These are phyloP conservation scores for Propithecus perrieri DNA, from an alignment of 2,797 vertebrate genomes.

Conservation along the genomic window DNA sequence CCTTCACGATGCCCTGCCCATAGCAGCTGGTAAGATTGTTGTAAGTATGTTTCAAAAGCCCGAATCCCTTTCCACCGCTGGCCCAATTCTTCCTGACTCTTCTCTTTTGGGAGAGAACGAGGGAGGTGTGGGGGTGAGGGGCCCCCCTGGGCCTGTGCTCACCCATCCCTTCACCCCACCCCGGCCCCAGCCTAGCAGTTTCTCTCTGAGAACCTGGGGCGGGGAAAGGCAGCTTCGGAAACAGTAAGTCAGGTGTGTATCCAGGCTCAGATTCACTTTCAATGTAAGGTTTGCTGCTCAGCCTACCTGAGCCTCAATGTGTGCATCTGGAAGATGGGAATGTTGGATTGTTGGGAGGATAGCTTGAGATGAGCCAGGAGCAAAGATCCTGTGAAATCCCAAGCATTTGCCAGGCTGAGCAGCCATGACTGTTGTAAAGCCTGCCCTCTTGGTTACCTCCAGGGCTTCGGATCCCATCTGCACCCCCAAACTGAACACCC, in stretches of 20 bases:
- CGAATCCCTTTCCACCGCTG: neutral
- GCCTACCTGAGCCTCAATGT: fast-evolving
- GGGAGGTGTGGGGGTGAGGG: neutral
- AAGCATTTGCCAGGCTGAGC: neutral
- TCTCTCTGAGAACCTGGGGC: neutral
- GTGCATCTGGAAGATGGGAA: neutral
- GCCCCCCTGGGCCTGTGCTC: neutral
- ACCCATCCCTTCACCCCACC: fast-evolving
- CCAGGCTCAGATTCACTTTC: neutral
- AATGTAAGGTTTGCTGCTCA: neutral
- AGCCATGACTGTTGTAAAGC: neutral
- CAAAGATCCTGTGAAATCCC: neutral
- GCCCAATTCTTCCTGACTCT: neutral
- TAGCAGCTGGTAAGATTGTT: neutral
- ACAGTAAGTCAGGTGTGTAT: neutral
- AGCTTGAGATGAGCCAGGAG: neutral
- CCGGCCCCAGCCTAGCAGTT: neutral
- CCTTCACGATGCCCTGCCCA: neutral
- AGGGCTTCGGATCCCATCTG: neutral
- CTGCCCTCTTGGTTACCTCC: neutral
- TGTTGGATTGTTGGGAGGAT: neutral
- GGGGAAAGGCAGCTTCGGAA: neutral
- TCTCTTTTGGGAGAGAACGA: neutral
- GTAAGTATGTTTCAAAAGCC: neutral
- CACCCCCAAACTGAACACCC: neutral